These are phyloP conservation scores for Hypocryptadius cinnamomeus DNA, from an alignment of 2,113 vertebrate genomes.

Conservation along the genomic window DNA sequence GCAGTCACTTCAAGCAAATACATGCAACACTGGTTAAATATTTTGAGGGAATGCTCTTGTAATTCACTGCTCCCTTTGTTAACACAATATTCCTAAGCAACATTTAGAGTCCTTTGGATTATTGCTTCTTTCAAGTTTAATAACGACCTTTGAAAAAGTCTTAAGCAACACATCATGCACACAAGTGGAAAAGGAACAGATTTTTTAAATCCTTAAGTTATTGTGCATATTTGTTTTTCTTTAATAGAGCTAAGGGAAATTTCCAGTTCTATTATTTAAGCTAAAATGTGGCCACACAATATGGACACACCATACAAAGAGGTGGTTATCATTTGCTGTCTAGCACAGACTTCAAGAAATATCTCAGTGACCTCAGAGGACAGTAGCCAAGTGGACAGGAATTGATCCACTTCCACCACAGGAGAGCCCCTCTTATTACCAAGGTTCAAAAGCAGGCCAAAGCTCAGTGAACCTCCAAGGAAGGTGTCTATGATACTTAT, in stretches of 20 bases:
- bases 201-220: neutral
- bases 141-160: neutral
- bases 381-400: neutral
- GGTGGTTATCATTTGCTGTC: neutral
- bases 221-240: neutral
- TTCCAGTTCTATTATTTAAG: neutral
- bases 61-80: neutral
- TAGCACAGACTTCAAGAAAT: neutral
- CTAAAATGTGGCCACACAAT: neutral
- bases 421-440: neutral
- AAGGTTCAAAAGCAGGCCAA: neutral
- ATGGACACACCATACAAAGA: neutral
- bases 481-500: neutral
- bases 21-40: neutral
- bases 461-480: neutral
- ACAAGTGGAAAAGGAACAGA: neutral
- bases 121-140: neutral
- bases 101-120: neutral
- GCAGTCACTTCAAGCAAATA: slow-evolving; percentile 22
- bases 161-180: neutral
- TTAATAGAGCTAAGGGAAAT: neutral
- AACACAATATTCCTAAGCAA: neutral
- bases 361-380: neutral
- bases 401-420: neutral
- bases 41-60: neutral